phyloP scores from a whole-genome alignment of 2,888 invertebrate species.

The Eumerus sabulonum region DNA sequence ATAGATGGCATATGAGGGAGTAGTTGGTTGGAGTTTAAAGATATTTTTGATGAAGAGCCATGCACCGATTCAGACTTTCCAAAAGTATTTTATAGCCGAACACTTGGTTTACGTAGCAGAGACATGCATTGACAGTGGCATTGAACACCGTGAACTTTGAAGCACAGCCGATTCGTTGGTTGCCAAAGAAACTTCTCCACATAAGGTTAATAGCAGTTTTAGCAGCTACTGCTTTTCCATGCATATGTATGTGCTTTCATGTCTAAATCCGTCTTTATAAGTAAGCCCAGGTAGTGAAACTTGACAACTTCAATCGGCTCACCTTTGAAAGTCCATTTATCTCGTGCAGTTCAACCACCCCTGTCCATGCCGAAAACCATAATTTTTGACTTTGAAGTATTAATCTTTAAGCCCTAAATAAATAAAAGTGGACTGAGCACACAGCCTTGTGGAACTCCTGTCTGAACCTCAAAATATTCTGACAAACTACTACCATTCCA shows the following conservation, averaged over 20 bases:
- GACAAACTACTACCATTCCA: too few species aligned
- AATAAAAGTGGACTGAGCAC: too few species aligned
- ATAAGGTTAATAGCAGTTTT: conserved; percentile 2
- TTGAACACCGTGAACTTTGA: conserved; percentile 12
- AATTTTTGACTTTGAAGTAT: background rate
- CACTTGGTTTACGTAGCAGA: conserved; percentile 16
- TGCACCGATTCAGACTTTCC: too few species aligned
- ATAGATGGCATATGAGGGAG: conserved; percentile 3
- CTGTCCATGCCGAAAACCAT: background rate
- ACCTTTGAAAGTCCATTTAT: background rate
- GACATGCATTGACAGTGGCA: conserved; percentile 13
- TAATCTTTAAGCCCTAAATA: background rate
- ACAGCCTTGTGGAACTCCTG: too few species aligned
- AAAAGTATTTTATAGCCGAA: conserved; percentile 2
- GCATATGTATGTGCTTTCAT: background rate
- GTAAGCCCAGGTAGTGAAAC: background rate
- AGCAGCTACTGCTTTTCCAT: background rate
- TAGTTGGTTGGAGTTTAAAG: too few species aligned
- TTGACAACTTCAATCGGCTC: background rate
- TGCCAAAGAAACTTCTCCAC: conserved; percentile 5
- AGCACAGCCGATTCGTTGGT: background rate
- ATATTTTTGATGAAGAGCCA: too few species aligned
- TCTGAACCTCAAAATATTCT: background rate
- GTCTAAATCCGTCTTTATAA: background rate
- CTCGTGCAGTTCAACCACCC: background rate